phyloP scores from a whole-genome alignment of 2,113 vertebrate genomes.

The Elephantulus edwardii region DNA sequence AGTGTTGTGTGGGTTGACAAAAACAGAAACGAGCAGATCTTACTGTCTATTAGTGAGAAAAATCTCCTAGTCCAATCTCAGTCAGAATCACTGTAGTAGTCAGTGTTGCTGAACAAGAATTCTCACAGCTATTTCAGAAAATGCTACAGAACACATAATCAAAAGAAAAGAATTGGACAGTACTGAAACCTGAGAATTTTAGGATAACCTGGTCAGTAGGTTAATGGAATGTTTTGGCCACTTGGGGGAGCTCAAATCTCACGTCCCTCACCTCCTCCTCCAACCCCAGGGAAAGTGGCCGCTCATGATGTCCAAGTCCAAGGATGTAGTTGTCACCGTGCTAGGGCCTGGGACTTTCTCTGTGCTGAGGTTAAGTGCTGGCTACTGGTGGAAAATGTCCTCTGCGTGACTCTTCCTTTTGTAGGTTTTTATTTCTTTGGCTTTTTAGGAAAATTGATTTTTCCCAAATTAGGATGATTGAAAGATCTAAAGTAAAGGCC shows the following conservation, averaged over 20 bases:
- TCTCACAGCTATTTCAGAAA: slow-evolving; percentile 36
- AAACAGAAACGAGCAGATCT: slow-evolving; percentile 4
- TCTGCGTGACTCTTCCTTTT: not conserved
- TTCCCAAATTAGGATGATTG: not conserved
- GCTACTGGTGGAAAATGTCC: not conserved
- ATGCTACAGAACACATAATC: not conserved
- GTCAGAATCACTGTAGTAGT: not conserved
- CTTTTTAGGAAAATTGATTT: not conserved
- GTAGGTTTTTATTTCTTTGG: not conserved
- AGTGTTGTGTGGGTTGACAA: slow-evolving; percentile 17
- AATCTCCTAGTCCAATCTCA: slow-evolving; percentile 29
- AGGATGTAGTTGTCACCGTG: not conserved
- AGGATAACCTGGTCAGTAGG: not conserved
- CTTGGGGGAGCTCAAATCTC: slow-evolving; percentile 68
- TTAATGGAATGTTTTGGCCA: slow-evolving; percentile 38
- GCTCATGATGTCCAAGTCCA: not conserved
- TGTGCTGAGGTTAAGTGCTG: not conserved
- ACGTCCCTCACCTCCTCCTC: slow-evolving; percentile 30
- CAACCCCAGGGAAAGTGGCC: not conserved
- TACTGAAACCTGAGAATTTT: not conserved
- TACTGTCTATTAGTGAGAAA: slow-evolving; percentile 33
- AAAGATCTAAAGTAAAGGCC: not conserved
- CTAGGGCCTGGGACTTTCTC: not conserved
- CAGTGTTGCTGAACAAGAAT: slow-evolving; percentile 14
- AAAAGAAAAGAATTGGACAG: not conserved